Conservation (phyloP, 2,797 vertebrate genomes). For the Megaceryle alcyon region DNA sequence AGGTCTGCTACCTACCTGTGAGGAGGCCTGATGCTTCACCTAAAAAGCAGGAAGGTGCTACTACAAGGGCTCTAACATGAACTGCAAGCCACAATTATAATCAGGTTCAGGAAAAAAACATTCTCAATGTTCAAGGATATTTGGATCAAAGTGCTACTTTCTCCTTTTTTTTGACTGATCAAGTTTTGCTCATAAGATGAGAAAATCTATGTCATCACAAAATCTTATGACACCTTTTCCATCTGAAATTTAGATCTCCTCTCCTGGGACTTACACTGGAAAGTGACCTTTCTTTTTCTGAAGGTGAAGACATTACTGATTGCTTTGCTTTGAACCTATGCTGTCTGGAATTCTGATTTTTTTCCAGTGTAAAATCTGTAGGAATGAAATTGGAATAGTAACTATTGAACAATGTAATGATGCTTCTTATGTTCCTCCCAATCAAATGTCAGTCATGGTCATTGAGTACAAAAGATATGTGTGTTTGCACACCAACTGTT, state of each 20-base stretch:
- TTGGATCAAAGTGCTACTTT: background rate
- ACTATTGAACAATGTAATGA: background rate
- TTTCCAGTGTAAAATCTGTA: background rate
- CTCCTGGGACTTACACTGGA: background rate
- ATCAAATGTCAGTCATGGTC: background rate
- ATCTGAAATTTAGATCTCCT: background rate
- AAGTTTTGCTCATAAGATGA: background rate
- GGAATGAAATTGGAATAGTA: background rate
- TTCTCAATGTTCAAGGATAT: background rate
- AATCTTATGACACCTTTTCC: background rate
- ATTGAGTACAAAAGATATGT: background rate
- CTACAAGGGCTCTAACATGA: background rate
- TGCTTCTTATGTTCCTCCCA: background rate
- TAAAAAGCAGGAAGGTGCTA: background rate
- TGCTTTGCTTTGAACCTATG: background rate
- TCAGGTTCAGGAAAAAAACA: background rate
- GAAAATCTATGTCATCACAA: background rate
- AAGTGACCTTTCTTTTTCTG: background rate
- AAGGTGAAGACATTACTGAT: background rate
- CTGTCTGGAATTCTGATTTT: background rate
- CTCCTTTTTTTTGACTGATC: background rate
- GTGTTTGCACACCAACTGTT: background rate
- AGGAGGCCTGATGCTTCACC: background rate
- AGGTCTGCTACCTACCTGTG: background rate
- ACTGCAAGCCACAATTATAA: background rate